Evolutionary conservation across 2,888 invertebrate species (phyloP).

Genomic region (Leptinotarsa haldemani): DNA sequence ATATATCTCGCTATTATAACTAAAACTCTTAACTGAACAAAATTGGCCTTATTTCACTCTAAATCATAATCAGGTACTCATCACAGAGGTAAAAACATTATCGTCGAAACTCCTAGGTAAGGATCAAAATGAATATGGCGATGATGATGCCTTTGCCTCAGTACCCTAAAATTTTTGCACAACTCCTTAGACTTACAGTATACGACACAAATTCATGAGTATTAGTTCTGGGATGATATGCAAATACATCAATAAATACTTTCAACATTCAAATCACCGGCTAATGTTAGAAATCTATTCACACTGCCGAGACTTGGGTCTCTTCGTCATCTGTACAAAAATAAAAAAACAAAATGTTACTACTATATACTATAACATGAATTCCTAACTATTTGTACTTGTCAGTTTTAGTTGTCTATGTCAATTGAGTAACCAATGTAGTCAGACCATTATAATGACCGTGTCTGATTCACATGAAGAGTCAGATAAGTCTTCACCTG

Average conservation of each 20-base stretch:
- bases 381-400: conserved; percentile 39
- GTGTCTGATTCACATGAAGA: conserved; percentile 60
- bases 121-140: conserved; percentile 8
- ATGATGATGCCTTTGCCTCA: conserved; percentile 46
- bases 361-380: conserved; percentile 15
- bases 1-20: conserved; percentile 47
- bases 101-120: conserved; percentile 9
- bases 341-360: conserved; percentile 45
- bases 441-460: conserved; percentile 62
- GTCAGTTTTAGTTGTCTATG: conserved; percentile 42
- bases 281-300: conserved; percentile 49
- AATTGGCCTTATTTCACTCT: conserved; percentile 40
- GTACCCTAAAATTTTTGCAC: conserved; percentile 54
- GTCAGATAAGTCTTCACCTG: conserved; percentile 53
- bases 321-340: conserved; percentile 73
- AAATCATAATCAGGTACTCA: conserved; percentile 57
- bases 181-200: conserved; percentile 49
- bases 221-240: conserved; percentile 51
- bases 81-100: conserved; percentile 50
- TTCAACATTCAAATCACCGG: conserved; percentile 52
- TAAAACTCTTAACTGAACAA: conserved; percentile 43
- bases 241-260: conserved; percentile 50
- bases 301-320: conserved; percentile 75
- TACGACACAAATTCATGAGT: conserved; percentile 54
- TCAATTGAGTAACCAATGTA: conserved; percentile 38